Percentiles rank a stretch among this genome's conserved stretches.
Evolutionary conservation across 1,140 invertebrate genomes (phyloP).

Genomic region (Dinoponera quadriceps): DNA sequence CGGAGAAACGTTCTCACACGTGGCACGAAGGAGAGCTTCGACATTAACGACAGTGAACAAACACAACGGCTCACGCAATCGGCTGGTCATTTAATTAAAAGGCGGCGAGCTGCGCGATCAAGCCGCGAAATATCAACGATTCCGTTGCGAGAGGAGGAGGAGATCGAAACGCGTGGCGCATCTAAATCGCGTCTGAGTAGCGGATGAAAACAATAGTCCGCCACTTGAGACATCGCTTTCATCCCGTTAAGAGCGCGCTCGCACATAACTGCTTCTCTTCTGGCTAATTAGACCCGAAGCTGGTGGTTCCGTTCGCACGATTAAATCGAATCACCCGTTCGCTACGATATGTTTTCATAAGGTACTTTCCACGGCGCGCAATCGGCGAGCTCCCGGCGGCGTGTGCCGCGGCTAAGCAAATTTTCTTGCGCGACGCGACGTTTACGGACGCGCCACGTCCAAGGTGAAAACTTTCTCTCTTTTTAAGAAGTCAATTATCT

Average conservation of each 20-base stretch:
- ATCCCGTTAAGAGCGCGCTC: not conserved
- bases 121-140: not conserved
- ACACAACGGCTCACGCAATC: not conserved
- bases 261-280: not conserved
- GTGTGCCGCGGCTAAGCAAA: constrained; percentile 5
- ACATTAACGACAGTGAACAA: not conserved
- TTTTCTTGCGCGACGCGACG: constrained; percentile 16
- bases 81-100: constrained; percentile 25
- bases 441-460: not conserved
- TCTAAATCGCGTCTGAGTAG: constrained; percentile 18
- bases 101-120: not conserved
- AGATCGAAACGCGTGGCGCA: not conserved
- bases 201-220: constrained; percentile 10
- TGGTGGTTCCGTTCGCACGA: constrained; percentile 32
- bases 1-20: not conserved
- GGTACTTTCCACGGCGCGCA: constrained; percentile 23
- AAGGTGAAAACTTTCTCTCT: constrained; percentile 50
- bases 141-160: no score
- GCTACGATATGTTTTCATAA: not conserved
- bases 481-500: constrained; percentile 15
- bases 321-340: constrained; percentile 26
- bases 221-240: constrained; percentile 6
- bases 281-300: not conserved
- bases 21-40: not conserved
- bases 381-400: not conserved